phyloP scores from a whole-genome alignment of 2,113 vertebrate species.

The Saguinus midas region DNA sequence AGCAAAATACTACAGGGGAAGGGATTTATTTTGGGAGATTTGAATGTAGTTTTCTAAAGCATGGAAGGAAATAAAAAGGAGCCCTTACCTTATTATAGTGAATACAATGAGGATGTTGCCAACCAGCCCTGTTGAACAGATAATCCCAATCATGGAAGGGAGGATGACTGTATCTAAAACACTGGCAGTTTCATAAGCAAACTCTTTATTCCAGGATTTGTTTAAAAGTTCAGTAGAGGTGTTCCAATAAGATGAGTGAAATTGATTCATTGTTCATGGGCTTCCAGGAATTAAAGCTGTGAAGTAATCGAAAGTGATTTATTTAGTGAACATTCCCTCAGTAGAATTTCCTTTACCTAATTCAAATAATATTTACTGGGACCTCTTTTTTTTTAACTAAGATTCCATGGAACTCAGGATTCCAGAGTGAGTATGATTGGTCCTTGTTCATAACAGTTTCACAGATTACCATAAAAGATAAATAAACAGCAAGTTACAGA shows the following conservation, averaged over 20 bases:
- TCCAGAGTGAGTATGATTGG: background rate
- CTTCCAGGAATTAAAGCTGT: conserved; percentile 29
- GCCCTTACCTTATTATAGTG: conserved; percentile 76
- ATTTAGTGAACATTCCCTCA: background rate
- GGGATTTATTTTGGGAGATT: background rate
- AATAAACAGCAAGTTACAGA: background rate
- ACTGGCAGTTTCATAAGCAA: conserved; percentile 61
- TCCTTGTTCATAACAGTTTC: background rate
- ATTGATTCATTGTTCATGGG: conserved; percentile 66
- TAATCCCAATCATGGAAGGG: conserved; percentile 76
- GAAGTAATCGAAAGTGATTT: conserved; percentile 51
- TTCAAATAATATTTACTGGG: background rate
- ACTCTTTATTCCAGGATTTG: conserved; percentile 55
- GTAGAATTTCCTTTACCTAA: conserved; percentile 16
- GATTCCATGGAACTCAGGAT: background rate
- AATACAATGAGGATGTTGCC: conserved; percentile 79
- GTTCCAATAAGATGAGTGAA: conserved; percentile 69
- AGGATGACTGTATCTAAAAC: conserved; percentile 79
- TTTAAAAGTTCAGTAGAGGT: conserved; percentile 55
- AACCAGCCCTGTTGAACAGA: conserved; percentile 78
- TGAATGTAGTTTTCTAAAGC: background rate
- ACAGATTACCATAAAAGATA: background rate
- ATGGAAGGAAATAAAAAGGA: background rate
- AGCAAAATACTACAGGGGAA: conserved; percentile 17
- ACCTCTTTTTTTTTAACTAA: background rate